Percentiles rank a stretch among this genome's conserved stretches.
Conservation (phyloP, 64 coral and sea anemone genomes). For the Montipora capricornis region DNA sequence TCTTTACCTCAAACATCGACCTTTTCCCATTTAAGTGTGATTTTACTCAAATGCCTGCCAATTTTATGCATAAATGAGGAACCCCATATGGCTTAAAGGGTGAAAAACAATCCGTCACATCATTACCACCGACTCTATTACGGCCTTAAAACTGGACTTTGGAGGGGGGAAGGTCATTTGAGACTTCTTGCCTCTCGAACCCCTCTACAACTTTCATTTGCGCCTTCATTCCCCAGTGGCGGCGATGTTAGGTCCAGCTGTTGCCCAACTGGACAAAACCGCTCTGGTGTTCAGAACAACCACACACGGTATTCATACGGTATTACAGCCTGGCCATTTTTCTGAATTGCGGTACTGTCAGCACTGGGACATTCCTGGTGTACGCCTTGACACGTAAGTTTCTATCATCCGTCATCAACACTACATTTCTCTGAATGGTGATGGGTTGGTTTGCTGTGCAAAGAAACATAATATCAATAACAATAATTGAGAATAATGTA, state of each 20-base stretch:
- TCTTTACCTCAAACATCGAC: too few relatives aligned
- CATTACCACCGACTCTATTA: too few relatives aligned
- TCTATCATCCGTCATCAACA: conserved; percentile 93
- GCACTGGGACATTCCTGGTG: conserved; percentile 92
- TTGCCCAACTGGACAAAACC: background rate
- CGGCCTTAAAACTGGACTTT: too few relatives aligned
- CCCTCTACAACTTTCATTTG: too few relatives aligned
- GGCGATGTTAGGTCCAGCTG: background rate
- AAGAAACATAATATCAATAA: background rate
- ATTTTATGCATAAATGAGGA: too few relatives aligned
- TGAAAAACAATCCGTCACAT: too few relatives aligned
- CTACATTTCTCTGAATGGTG: conserved; percentile 95
- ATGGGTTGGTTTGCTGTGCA: conserved; percentile 88
- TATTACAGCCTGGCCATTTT: conserved; percentile 83
- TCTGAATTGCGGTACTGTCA: conserved; percentile 89
- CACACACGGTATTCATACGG: background rate
- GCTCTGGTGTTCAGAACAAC: background rate
- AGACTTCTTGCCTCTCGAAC: too few relatives aligned
- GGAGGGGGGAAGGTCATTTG: too few relatives aligned
- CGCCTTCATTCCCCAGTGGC: background rate
- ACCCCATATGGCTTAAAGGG: too few relatives aligned
- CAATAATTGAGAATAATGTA: too few relatives aligned
- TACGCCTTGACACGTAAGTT: conserved; percentile 96
- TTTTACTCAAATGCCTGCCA: too few relatives aligned
- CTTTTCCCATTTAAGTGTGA: too few relatives aligned